Base-by-base conservation (phyloP, 2,113 vertebrate genomes). In the Malurus cyaneus region DNA sequence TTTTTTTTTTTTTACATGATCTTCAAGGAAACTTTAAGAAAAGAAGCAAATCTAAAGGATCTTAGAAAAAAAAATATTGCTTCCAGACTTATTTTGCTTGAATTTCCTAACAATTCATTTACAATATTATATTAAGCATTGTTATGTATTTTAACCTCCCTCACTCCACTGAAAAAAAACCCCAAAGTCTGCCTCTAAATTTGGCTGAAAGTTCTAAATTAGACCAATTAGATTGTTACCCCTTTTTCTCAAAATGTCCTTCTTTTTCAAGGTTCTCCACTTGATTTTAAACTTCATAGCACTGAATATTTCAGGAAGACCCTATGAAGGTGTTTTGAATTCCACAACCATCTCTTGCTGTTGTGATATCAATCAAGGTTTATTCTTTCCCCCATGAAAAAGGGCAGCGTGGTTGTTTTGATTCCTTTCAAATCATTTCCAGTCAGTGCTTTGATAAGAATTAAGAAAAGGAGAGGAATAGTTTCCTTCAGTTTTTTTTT, bases 361-460 rank as follows among this genome's bases (percentile, higher is more conserved):
- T 60, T 60, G 12, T 34, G 66, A 14, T 70, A 31, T 8, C 15
- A 42, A 24, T 50, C 0, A 3, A 47, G 8, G 9, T 89, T 82
- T 83, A 29, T 26, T 53, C 28, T 56, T 72, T 5, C 23, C 71
- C 77, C 39, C 3, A 0, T 36, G 23, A 74, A 28, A 71, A 61
- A 7, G 18, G 3, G 18, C 2, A 7, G 11, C 0, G 0, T 8
- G 13, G 17, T 42, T 54, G 11, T 14, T 80, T 42, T 42, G 41
- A 31, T 71, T 83, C 39, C 25, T 50, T 89, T 66, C 31, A 56
- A 53, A 29, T 36, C 3, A 0, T 46, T 42, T 72, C 66, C 36
- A 24, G 5, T 2, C 8, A 5, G 31, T 0, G 1, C 29, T 78
- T 64, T 57, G 50, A 18, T 50, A 44, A 39, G 32, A 85, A 41